Evolutionary conservation across 2,888 invertebrate species (phyloP), one percentile per base, ranked within the genome.

Genomic region (Pseudoips prasinana): DNA sequence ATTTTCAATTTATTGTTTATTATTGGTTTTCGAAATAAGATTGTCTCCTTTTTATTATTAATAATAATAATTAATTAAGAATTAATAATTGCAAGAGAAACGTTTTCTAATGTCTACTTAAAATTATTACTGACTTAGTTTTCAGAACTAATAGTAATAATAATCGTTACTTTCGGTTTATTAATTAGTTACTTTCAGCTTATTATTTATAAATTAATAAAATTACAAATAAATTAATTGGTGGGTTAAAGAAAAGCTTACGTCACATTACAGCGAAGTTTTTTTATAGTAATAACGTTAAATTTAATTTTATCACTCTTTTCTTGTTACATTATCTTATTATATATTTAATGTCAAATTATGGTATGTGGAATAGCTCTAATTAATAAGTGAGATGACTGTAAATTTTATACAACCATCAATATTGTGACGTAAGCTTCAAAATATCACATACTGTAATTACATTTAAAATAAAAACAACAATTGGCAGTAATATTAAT

Each of bases 1-100:
- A 86, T 86, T 80, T 80, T 79, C 78, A 79, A 73, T 82, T 82
- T 80, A 83, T 84, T 85, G 85, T 85, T 83, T 81, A 84, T 83
- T 81, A 84, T 83, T 82, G 73, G 77, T 82, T 83, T 82, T 73
- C 69, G 78, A 82, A 85, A 82, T 81, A 76, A 85, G 77, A 65
- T 77, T 73, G 75, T 71, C 58, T 71, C 64, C 60, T 78, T 86
- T 64, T 77, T 68, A 72, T 75, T 62, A 78, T 72, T 73, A 75
- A 66, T 73, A 70, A 71, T 72, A 56, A 66, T 70, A 74, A 72
- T 66, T 75, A 77, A 75, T 78, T 80, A 80, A 72, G 66, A 76
- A 75, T 76, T 72, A 78, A 77, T 76, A 73, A 78, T 77, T 79
- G 82, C 76, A 78, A 79, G 79, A 80, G 76, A 82, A 77, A 73